Base-by-base conservation (phyloP, 1,140 invertebrate genomes). In the Pemphigus obesinymphae region DNA sequence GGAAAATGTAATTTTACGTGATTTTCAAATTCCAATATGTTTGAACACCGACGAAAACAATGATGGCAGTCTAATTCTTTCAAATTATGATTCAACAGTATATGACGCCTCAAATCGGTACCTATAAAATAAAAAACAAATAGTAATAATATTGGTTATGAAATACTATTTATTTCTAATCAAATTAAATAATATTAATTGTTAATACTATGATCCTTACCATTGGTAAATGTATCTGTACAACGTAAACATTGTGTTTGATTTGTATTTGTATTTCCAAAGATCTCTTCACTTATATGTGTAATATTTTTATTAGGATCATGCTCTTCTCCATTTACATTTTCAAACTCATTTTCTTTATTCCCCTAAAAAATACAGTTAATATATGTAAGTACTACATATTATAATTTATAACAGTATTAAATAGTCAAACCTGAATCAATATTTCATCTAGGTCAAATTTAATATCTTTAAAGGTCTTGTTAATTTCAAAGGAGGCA, bases 61-160 rank as follows among this genome's bases (percentile, higher is more conserved):
- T 80, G 76, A 80, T 61, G 76, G n/a, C 76, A 80, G 31, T 80
- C 76, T 6, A 80, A 45, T 20, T 80, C 55, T 80, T 80, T 80
- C 4, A 80, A 63, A 11, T 80, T 80, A 80, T 80, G 76, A 26
- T 58, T 80, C 40, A 80, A 40, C 5, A 80, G 17, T 8, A 80
- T 61, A 31, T 80, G 76, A 11, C 37, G 55, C 63, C 76, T 80
- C 15, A 80, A 61, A 45, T 80, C 37, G 63, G 34, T 45, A 80
- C 76, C 76, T 80, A 43, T 17, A 48, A 45, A 43, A 43, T n/a
- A 40, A 68, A 23, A 31, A 63, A 8, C 31, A 2, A 31, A 6
- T 20, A 31, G 29, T 34, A 31, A 34, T 2, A 34, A 4, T 13
- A 45, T n/a, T n/a, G 13, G 3, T 55, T 55, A 26, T 31, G 0